Evolutionary conservation across 2,797 vertebrate species (phyloP).

Genomic region (Melanogrammus aeglefinus): DNA sequence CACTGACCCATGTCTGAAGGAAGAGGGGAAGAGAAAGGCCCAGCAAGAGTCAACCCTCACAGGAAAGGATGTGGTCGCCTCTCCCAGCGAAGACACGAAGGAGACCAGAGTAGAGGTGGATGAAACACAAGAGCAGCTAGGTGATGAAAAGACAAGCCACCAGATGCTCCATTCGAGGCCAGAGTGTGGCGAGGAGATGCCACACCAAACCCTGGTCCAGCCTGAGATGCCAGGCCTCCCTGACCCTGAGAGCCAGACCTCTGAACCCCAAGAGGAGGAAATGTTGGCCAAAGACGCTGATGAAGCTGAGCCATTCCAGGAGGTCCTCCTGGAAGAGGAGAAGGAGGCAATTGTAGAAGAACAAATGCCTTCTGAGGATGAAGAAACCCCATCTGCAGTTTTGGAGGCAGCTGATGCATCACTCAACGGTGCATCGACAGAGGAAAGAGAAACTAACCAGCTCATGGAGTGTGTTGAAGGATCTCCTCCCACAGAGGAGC

Average conservation of each 20-base stretch:
- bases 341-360: neutral
- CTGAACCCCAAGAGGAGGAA: neutral
- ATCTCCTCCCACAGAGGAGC: constrained; percentile 11
- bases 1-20: constrained; percentile 23
- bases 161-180: neutral
- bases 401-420: neutral
- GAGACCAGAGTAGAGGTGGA: neutral
- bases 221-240: neutral
- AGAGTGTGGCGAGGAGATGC: neutral
- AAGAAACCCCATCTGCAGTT: neutral
- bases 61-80: neutral
- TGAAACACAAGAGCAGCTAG: neutral
- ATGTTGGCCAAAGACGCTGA: neutral
- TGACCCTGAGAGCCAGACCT: neutral
- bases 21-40: neutral
- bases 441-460: constrained; percentile 28
- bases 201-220: neutral
- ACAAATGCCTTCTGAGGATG: neutral
- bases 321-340: neutral
- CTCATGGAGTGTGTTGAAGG: constrained; percentile 43
- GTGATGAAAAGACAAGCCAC: neutral
- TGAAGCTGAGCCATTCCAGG: neutral
- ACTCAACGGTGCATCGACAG: neutral
- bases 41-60: constrained; percentile 1
- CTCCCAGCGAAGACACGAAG: neutral